Evolutionary conservation across 2,113 vertebrate genomes (phyloP).

Genomic region (Nycticebus coucang): DNA sequence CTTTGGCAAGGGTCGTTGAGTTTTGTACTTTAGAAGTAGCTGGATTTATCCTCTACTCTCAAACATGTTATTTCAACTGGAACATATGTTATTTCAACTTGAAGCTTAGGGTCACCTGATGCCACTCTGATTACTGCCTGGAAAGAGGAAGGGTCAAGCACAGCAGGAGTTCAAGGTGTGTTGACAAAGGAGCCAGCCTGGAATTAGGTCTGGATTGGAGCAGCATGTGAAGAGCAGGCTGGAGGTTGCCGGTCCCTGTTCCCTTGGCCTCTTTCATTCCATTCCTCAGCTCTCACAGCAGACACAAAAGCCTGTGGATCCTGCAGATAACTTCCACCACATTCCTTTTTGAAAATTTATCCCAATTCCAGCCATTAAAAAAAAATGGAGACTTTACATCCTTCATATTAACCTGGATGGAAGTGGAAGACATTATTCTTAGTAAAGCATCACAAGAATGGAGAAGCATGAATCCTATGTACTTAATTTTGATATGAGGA

Average conservation of each 20-base stretch:
- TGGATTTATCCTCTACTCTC: not conserved
- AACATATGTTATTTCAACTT: not conserved
- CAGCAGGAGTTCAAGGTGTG: not conserved
- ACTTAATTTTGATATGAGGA: too few species aligned
- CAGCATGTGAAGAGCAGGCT: too few species aligned
- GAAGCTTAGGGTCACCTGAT: not conserved
- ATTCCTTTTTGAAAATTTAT: not conserved
- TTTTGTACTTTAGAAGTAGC: not conserved
- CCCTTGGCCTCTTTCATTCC: not conserved
- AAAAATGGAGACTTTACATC: too few species aligned
- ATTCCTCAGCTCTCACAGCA: not conserved
- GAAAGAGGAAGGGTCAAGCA: fast-evolving
- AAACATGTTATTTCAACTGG: not conserved
- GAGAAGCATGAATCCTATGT: too few species aligned
- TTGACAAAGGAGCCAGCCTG: not conserved
- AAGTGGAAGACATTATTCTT: too few species aligned
- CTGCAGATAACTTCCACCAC: too few species aligned
- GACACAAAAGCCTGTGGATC: too few species aligned
- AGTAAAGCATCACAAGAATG: too few species aligned
- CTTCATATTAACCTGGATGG: too few species aligned
- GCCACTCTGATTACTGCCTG: not conserved
- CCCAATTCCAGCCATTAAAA: too few species aligned
- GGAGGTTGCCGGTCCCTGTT: not conserved
- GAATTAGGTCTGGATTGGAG: not conserved
- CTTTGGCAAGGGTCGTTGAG: too few species aligned